A percentile compares a stretch with the other conserved stretches of the same genome.
phyloP scores from a whole-genome alignment of 2,888 invertebrate species.

The Apodemia mormo region DNA sequence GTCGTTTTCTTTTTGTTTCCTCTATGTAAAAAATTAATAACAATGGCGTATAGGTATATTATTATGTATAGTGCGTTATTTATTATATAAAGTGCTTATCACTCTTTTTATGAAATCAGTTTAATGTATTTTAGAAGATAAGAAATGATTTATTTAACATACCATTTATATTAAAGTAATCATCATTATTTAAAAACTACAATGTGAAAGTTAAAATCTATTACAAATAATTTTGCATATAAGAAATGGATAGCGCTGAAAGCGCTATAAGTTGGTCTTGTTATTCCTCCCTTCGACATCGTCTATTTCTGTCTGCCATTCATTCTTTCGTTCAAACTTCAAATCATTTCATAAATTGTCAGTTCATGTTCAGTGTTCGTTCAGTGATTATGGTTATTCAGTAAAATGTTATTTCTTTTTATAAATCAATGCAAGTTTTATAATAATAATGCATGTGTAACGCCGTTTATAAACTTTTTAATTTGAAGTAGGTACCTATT shows the following conservation, averaged over 20 bases:
- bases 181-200: background rate
- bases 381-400: constrained; percentile 19
- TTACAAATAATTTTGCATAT: background rate
- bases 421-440: background rate
- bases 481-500: background rate
- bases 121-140: too few species aligned
- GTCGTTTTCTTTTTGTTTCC: too few species aligned
- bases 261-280: constrained; percentile 38
- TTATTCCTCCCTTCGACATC: constrained; percentile 56
- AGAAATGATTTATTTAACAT: too few species aligned
- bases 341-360: constrained; percentile 26
- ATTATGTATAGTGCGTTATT: too few species aligned
- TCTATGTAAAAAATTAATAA: too few species aligned
- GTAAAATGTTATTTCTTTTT: constrained; percentile 5
- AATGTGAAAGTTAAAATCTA: background rate
- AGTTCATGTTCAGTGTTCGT: constrained; percentile 25
- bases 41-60: too few species aligned
- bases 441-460: background rate
- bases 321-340: constrained; percentile 57
- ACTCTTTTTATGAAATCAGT: too few species aligned
- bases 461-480: background rate
- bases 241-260: constrained; percentile 45
- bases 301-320: constrained; percentile 73
- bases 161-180: too few species aligned
- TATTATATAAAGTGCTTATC: too few species aligned